These are phyloP conservation scores for Branchinecta sandiegonensis DNA, from an alignment of 2,888 invertebrate species.

Conservation along the genomic window DNA sequence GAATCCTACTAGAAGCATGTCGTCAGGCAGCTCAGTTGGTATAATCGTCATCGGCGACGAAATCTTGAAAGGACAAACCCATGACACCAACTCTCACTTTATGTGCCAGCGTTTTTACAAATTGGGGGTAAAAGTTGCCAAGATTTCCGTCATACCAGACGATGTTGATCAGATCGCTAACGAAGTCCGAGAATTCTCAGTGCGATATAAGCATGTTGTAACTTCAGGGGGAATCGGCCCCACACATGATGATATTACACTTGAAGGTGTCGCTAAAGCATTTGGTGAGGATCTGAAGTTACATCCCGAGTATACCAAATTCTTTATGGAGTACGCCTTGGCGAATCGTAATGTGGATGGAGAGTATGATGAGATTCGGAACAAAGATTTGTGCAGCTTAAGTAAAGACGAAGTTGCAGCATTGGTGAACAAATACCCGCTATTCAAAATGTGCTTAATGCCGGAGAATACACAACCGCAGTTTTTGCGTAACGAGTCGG, in stretches of 20 bases:
- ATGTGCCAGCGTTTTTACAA: conserved; percentile 45
- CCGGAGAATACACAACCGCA: conserved; percentile 21
- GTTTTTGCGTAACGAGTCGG: neutral
- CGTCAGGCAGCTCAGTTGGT: conserved; percentile 17
- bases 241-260: conserved; percentile 62
- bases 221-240: conserved; percentile 64
- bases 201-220: conserved; percentile 47
- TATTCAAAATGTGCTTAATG: conserved; percentile 26
- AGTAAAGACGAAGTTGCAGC: neutral
- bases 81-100: conserved; percentile 52
- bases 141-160: conserved; percentile 53
- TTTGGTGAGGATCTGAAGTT: conserved; percentile 34
- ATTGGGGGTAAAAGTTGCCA: conserved; percentile 46
- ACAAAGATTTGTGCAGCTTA: neutral
- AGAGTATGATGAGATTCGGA: neutral
- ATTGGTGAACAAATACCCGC: conserved; percentile 22
- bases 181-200: conserved; percentile 47
- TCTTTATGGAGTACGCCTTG: conserved; percentile 21
- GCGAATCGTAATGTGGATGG: conserved; percentile 1
- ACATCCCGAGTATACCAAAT: conserved; percentile 33
- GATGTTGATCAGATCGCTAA: conserved; percentile 45
- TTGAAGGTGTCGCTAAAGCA: conserved; percentile 45
- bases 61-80: conserved; percentile 53
- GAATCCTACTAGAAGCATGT: neutral
- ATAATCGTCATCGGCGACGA: conserved; percentile 55